Evolutionary conservation across 2,797 vertebrate species (phyloP).

Genomic region (Antrozous pallidus): DNA sequence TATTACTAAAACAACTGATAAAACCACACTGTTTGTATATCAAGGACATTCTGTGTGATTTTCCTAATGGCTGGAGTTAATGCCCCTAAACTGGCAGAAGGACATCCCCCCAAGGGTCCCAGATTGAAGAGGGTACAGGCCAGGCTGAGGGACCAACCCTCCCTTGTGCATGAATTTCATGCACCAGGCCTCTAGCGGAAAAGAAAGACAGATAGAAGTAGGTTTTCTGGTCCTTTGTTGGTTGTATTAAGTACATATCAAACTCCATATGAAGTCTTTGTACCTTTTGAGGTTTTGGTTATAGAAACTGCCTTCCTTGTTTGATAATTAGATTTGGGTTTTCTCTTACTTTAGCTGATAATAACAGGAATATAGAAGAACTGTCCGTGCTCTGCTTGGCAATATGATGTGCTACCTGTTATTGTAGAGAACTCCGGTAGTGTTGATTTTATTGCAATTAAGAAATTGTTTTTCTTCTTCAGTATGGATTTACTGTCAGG

Average conservation of each 20-base stretch:
- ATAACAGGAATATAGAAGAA: not conserved
- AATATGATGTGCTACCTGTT: not conserved
- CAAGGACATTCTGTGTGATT: too few species aligned
- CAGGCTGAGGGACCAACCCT: too few species aligned
- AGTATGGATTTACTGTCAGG: not conserved
- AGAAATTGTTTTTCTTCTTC: not conserved
- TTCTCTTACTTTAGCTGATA: not conserved
- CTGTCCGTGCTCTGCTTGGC: not conserved
- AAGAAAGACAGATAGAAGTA: not conserved
- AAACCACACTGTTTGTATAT: too few species aligned
- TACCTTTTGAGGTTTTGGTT: not conserved
- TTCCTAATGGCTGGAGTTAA: too few species aligned
- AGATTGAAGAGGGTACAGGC: too few species aligned
- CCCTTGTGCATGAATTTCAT: too few species aligned
- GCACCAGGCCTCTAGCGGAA: not conserved
- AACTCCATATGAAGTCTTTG: not conserved
- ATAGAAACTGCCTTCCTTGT: not conserved
- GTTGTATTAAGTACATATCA: not conserved
- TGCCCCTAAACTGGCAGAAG: too few species aligned
- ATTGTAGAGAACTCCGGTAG: not conserved
- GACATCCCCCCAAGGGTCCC: too few species aligned
- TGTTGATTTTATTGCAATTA: not conserved
- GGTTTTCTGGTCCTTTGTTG: not conserved
- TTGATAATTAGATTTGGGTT: not conserved
- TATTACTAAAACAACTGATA: too few species aligned